Evolutionary conservation across 2,888 invertebrate species (phyloP).

Genomic region (Machimus rusticus): DNA sequence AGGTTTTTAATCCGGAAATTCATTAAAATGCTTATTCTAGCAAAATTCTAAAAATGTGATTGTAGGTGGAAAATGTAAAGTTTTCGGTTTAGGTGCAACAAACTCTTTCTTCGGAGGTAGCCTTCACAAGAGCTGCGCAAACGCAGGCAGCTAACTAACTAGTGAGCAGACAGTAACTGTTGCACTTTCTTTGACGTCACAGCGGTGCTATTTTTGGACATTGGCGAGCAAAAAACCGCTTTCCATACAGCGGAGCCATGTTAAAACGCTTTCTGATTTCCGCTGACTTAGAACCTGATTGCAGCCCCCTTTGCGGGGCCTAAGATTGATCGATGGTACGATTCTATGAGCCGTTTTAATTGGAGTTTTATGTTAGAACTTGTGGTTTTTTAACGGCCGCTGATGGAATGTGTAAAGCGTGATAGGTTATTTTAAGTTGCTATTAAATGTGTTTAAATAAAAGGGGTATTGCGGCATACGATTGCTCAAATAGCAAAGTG

Average conservation of each 20-base stretch:
- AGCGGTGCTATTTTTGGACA: not conserved
- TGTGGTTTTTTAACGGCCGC: not conserved
- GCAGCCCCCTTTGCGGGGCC: not conserved
- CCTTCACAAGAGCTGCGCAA: not conserved
- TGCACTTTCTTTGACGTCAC: conserved; percentile 14
- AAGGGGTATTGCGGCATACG: not conserved
- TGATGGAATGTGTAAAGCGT: not conserved
- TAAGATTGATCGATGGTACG: not conserved
- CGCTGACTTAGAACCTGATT: not conserved
- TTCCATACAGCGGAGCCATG: not conserved
- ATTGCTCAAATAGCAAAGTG: not conserved
- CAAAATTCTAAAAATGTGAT: not conserved
- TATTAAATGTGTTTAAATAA: not conserved
- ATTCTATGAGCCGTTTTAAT: not conserved
- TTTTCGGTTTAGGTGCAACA: not conserved
- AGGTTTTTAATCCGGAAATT: not conserved
- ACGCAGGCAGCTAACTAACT: not conserved
- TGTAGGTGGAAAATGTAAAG: not conserved
- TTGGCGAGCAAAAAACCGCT: not conserved
- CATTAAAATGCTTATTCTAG: not conserved
- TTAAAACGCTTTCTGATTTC: not conserved
- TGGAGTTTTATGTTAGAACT: not conserved
- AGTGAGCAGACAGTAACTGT: not conserved
- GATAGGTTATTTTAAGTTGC: not conserved
- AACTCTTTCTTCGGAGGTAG: not conserved